These are phyloP conservation scores for Catostylus mosaicus DNA, from an alignment of 30 jellyfish, hydroid and myxozoan genomes.

Conservation along the genomic window DNA sequence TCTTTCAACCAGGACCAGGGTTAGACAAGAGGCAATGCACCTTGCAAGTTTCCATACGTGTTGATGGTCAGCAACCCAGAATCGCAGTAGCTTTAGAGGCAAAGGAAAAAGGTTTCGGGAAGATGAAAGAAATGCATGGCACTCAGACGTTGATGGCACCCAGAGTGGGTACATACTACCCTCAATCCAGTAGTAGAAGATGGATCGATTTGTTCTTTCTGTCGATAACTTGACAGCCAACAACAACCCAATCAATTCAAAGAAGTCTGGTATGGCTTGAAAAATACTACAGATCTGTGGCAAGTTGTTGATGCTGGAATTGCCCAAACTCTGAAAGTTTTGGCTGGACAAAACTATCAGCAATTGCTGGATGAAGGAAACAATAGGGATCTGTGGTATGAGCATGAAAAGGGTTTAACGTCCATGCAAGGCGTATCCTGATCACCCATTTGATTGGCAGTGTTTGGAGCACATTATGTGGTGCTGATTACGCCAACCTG, in stretches of 20 bases:
- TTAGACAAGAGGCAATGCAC: slow-evolving; percentile 50
- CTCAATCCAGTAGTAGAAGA: slow-evolving; percentile 21
- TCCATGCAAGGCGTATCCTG: slow-evolving; percentile 31
- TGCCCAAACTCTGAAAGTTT: slow-evolving; percentile 60
- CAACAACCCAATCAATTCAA: slow-evolving; percentile 62
- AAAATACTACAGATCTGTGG: slow-evolving; percentile 73
- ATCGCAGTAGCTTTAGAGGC: slow-evolving; percentile 43
- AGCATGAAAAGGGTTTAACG: not conserved
- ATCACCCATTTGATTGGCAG: slow-evolving; percentile 63
- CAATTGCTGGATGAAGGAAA: slow-evolving; percentile 2
- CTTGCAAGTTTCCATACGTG: slow-evolving; percentile 46
- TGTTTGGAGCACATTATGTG: slow-evolving; percentile 12
- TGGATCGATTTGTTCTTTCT: slow-evolving; percentile 65
- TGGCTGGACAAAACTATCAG: slow-evolving; percentile 31
- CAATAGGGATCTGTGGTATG: not conserved
- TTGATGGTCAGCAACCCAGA: slow-evolving; percentile 51
- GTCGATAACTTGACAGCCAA: slow-evolving; percentile 64
- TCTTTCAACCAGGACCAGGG: slow-evolving; percentile 48
- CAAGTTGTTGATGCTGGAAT: slow-evolving; percentile 83
- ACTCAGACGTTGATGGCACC: slow-evolving; percentile 35
- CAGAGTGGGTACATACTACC: slow-evolving; percentile 29
- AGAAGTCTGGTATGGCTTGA: not conserved
- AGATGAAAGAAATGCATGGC: slow-evolving; percentile 50
- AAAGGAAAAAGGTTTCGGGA: slow-evolving; percentile 38
- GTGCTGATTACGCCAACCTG: slow-evolving; percentile 21